Evolutionary conservation across 2,113 vertebrate genomes (phyloP), one percentile per base, ranked within the genome.

Genomic region (Puma concolor): DNA sequence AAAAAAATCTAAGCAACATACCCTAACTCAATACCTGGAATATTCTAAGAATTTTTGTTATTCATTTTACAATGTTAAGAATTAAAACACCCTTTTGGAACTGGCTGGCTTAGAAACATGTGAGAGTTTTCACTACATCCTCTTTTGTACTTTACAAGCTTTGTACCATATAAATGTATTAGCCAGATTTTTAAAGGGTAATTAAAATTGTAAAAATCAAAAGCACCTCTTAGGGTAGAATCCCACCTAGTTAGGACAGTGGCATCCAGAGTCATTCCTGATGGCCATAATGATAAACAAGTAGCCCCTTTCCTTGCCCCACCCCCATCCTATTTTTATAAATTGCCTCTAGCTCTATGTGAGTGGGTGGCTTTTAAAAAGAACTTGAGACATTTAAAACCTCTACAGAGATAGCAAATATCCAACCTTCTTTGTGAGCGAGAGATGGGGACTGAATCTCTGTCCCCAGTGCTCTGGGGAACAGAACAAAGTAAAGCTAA

Each of bases 231-330:
- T 0, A 76, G 8, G 60, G 23, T 8, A 80, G 44, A 60, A 19
- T 23, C 17, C 57, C 60, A 76, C 57, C 16, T 16, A 41, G 4
- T 41, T 74, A 64, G 44, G 48, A 27, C 38, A 12, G 17, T 36
- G 29, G 25, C 52, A 60, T 8, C 66, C 60, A 79, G 6, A 74
- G 29, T 82, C 74, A 69, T 5, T 90, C 7, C 17, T 13, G 10
- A n/a, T 27, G 7, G 1, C 29, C 3, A 10, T 3, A n/a, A 33
- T 13, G n/a, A 36, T 21, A 44, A 81, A 25, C 27, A 76, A 41
- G 15, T 3, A 64, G 29, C 13, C 6, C 4, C 9, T 48, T 54
- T 38, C 17, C 5, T 44, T 36, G 44, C 0, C 2, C 2, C 2
- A 0, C 33, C 11, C 11, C 14, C 8, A 5, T n/a, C 13, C n/a